These are phyloP conservation scores for Hirtodrosophila trivittata DNA, from an alignment of 2,888 invertebrate genomes.

Conservation along the genomic window DNA sequence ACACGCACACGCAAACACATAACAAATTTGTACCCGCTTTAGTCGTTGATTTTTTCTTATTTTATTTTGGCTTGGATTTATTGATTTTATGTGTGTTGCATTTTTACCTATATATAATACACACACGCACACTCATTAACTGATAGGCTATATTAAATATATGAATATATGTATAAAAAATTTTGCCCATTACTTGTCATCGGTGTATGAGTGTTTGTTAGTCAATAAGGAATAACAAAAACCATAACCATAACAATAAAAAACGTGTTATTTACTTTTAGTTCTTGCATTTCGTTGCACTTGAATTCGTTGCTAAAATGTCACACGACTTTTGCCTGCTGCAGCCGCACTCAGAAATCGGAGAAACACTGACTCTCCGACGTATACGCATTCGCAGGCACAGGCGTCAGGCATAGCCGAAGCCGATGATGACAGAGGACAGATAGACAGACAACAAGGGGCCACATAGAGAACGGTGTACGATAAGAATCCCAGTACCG, in stretches of 20 bases:
- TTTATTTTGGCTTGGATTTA: constrained; percentile 78
- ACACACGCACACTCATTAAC: constrained; percentile 33
- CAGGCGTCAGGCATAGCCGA: constrained; percentile 37
- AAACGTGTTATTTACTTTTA: constrained; percentile 64
- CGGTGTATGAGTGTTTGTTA: not conserved
- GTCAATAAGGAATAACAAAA: constrained; percentile 21
- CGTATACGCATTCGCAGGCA: constrained; percentile 33
- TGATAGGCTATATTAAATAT: constrained; percentile 21
- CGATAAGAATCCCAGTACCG: constrained; percentile 54
- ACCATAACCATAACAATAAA: constrained; percentile 24
- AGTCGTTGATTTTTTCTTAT: constrained; percentile 62
- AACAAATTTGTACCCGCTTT: constrained; percentile 42
- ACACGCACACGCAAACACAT: constrained; percentile 43
- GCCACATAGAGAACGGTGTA: constrained; percentile 41
- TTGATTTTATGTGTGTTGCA: constrained; percentile 77
- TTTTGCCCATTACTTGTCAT: constrained; percentile 3
- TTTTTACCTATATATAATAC: constrained; percentile 54
- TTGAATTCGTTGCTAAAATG: constrained; percentile 71
- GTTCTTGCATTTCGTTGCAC: constrained; percentile 74
- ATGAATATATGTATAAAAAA: constrained; percentile 23
- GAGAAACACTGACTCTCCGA: constrained; percentile 60
- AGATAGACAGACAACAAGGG: constrained; percentile 42
- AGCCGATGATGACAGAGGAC: constrained; percentile 56
- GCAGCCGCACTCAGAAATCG: constrained; percentile 71
- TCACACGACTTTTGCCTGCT: constrained; percentile 61